Evolutionary conservation across 2,113 vertebrate genomes (phyloP).

Genomic region (Pelecanoides urinatrix): DNA sequence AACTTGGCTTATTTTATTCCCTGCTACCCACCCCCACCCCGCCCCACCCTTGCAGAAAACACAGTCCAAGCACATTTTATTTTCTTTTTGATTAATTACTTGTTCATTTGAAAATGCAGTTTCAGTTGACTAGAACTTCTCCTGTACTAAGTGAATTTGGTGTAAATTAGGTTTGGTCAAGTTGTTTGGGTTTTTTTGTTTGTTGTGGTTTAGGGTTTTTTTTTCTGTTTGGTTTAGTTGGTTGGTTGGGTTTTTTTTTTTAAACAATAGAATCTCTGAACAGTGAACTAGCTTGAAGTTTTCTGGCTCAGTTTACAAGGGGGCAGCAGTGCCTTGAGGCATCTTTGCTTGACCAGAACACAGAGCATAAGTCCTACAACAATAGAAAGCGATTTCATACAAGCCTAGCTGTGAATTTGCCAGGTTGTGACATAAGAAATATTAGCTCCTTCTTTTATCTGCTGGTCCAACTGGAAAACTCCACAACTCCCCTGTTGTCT

Average conservation of each 20-base stretch:
- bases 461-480: not conserved
- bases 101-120: not conserved
- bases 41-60: not conserved
- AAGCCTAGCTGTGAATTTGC: not conserved
- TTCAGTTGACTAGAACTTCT: not conserved
- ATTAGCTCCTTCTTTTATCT: not conserved
- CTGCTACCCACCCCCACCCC: rapidly evolving
- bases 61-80: not conserved
- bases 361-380: not conserved
- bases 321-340: not conserved
- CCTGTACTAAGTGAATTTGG: not conserved
- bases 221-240: not conserved
- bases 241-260: not conserved
- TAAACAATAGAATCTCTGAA: not conserved
- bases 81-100: not conserved
- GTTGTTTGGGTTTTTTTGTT: not conserved
- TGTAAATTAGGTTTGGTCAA: not conserved
- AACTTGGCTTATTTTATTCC: not conserved
- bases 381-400: not conserved
- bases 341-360: not conserved
- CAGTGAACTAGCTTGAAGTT: not conserved
- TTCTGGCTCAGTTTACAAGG: not conserved
- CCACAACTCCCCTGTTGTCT: not conserved
- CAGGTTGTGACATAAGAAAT: not conserved
- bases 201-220: not conserved